These are phyloP conservation scores for Melopsittacus undulatus DNA, from an alignment of 2,797 vertebrate genomes.

Conservation along the genomic window DNA sequence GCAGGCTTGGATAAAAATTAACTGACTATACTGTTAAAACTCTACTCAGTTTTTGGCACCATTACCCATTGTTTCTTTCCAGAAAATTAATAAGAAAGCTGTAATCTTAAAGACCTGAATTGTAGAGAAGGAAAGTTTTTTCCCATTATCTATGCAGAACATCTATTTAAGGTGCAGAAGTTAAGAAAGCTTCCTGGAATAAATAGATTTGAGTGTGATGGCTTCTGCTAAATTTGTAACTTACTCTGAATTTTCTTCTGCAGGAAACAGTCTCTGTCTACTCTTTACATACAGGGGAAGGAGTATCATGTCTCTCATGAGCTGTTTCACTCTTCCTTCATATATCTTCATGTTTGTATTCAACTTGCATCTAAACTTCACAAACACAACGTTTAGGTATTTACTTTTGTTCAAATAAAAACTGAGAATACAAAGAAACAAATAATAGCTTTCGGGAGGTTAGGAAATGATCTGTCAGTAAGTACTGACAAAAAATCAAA, in stretches of 20 bases:
- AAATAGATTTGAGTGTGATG: not conserved
- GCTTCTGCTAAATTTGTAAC: not conserved
- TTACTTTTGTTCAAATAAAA: constrained; percentile 21
- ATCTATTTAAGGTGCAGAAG: not conserved
- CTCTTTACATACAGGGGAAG: fast-evolving
- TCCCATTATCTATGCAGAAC: not conserved
- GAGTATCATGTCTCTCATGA: not conserved
- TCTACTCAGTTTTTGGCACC: not conserved
- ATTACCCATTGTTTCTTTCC: not conserved
- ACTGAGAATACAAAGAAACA: constrained; percentile 2
- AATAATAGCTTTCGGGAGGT: not conserved
- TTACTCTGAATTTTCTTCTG: not conserved
- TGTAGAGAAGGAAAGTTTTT: not conserved
- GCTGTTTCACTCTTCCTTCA: not conserved
- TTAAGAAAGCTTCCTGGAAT: not conserved
- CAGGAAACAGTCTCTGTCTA: not conserved
- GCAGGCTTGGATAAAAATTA: not conserved
- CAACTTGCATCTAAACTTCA: not conserved
- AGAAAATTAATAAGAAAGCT: not conserved
- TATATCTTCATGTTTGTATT: not conserved
- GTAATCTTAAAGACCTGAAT: not conserved
- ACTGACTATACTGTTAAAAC: not conserved
- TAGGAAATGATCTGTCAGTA: not conserved
- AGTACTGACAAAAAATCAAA: not conserved
- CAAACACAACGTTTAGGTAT: constrained; percentile 1